A percentile compares a stretch with the other conserved stretches of the same genome.
phyloP scores from a whole-genome alignment of 2,888 invertebrate species.

The Hypomecis atomaria region DNA sequence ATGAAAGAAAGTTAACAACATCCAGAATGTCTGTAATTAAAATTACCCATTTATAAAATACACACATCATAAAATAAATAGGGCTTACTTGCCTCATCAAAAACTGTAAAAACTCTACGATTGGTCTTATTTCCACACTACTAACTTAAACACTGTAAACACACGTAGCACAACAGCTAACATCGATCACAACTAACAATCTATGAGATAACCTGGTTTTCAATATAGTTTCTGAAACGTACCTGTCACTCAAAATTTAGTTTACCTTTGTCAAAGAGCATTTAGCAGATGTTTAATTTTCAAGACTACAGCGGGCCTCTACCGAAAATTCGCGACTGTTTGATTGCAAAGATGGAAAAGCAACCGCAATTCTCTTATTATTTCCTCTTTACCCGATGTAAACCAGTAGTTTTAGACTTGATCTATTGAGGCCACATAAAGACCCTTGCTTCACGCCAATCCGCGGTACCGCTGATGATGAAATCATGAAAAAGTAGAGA shows the following conservation, averaged over 20 bases:
- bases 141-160: not conserved
- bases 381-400: too few species aligned
- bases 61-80: slow-evolving; percentile 1
- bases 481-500: too few species aligned
- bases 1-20: slow-evolving; percentile 14
- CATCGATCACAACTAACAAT: slow-evolving; percentile 18
- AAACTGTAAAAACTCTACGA: not conserved
- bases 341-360: too few species aligned
- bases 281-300: not conserved
- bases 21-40: slow-evolving; percentile 13
- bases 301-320: too few species aligned
- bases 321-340: too few species aligned
- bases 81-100: not conserved
- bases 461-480: too few species aligned
- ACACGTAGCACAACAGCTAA: slow-evolving; percentile 7
- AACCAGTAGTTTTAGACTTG: too few species aligned
- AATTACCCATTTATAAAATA: slow-evolving; percentile 6
- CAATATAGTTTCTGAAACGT: slow-evolving; percentile 4
- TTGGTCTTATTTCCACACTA: not conserved
- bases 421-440: too few species aligned
- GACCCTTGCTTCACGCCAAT: too few species aligned
- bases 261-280: not conserved
- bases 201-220: not conserved
- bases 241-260: not conserved
- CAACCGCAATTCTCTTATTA: too few species aligned